These are phyloP conservation scores for Steromphala cineraria DNA, from an alignment of 2,888 invertebrate genomes.

Conservation along the genomic window DNA sequence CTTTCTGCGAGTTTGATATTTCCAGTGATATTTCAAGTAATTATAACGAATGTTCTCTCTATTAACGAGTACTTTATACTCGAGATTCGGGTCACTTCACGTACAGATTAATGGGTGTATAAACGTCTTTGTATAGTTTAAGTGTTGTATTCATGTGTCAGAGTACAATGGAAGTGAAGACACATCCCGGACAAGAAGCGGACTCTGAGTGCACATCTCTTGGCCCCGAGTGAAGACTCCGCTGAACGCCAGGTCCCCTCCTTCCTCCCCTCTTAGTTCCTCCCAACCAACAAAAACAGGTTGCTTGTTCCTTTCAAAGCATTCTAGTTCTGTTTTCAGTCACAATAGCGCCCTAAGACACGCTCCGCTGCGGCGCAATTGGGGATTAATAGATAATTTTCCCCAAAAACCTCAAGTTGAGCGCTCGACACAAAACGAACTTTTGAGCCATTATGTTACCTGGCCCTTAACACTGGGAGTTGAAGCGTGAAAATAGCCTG, in stretches of 20 bases:
- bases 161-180: no score
- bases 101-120: no score
- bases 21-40: no score
- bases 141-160: no score
- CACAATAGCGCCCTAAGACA: neutral
- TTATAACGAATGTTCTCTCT: no score
- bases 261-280: neutral
- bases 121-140: no score
- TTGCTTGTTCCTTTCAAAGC: neutral
- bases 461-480: neutral
- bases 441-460: neutral
- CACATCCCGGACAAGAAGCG: neutral
- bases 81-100: no score
- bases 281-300: neutral
- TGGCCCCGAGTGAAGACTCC: no score
- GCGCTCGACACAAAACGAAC: constrained; percentile 6
- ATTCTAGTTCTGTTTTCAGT: neutral
- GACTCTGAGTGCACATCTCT: neutral
- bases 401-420: neutral
- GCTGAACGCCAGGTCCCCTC: neutral
- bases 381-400: constrained; percentile 8
- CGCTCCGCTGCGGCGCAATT: constrained; percentile 1
- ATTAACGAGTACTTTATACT: no score
- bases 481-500: neutral
- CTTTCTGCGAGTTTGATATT: no score